Conservation (phyloP, 2,888 invertebrate genomes). For the Meiosimyza decipiens region DNA sequence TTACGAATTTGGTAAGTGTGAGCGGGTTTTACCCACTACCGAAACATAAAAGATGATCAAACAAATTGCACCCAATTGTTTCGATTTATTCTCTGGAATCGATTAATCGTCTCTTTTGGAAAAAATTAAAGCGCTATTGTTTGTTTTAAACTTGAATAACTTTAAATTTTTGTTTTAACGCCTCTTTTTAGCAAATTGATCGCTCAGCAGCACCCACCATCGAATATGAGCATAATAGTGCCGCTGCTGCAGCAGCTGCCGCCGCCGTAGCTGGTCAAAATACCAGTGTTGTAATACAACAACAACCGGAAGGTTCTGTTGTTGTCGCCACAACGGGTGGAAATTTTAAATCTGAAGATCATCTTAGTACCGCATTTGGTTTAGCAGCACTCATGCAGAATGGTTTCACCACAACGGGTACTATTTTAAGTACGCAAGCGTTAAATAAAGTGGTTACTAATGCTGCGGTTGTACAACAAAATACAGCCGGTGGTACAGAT, state of each 20-base stretch:
- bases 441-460: slow-evolving; percentile 60
- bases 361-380: slow-evolving; percentile 78
- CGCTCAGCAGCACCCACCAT: slow-evolving; percentile 66
- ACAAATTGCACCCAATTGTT: background rate
- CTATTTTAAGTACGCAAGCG: slow-evolving; percentile 67
- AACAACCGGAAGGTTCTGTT: slow-evolving; percentile 54
- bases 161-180: slow-evolving; percentile 40
- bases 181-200: slow-evolving; percentile 60
- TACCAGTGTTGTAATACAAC: slow-evolving; percentile 53
- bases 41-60: background rate
- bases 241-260: slow-evolving; percentile 50
- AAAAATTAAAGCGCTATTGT: background rate
- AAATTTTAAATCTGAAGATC: slow-evolving; percentile 76
- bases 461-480: slow-evolving; percentile 43
- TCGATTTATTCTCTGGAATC: background rate
- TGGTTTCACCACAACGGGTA: slow-evolving; percentile 71
- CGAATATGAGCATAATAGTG: slow-evolving; percentile 64
- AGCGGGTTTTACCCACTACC: background rate
- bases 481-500: slow-evolving; percentile 44
- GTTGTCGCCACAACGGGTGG: slow-evolving; percentile 57
- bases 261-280: slow-evolving; percentile 48
- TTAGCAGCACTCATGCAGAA: slow-evolving; percentile 79
- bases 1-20: slow-evolving; percentile 65
- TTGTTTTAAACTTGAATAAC: background rate
- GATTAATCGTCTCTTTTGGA: slow-evolving; percentile 1